Conservation (phyloP, 2,113 vertebrate species). For the Tetraodon nigroviridis region DNA sequence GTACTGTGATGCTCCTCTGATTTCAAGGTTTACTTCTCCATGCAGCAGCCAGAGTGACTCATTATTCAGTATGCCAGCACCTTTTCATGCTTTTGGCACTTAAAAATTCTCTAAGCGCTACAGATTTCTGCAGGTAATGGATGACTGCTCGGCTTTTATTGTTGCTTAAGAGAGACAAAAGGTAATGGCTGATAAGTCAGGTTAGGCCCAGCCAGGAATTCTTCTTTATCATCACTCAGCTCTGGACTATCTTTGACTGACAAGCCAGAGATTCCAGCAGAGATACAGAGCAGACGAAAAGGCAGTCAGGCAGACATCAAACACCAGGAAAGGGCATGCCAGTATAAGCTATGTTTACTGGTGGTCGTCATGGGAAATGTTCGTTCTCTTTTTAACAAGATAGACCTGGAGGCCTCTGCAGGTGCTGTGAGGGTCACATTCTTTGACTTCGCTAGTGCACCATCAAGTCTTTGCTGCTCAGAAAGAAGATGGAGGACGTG, state of each 20-base stretch:
- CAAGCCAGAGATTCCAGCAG: too few relatives aligned
- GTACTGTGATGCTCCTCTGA: conserved; percentile 47
- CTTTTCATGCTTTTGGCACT: conserved; percentile 59
- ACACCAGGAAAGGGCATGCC: too few relatives aligned
- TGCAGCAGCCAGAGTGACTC: conserved; percentile 41
- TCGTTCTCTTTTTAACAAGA: too few relatives aligned
- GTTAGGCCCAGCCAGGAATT: conserved; percentile 24
- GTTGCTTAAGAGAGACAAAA: conserved; percentile 25
- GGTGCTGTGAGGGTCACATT: too few relatives aligned
- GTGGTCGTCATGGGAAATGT: too few relatives aligned
- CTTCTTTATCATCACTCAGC: conserved; percentile 39
- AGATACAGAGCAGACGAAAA: too few relatives aligned
- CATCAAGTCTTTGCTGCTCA: too few relatives aligned
- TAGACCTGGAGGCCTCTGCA: too few relatives aligned
- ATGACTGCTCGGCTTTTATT: conserved; percentile 47
- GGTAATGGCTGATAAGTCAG: conserved; percentile 26
- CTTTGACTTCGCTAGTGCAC: too few relatives aligned
- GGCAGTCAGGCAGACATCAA: too few relatives aligned
- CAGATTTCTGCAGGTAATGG: conserved; percentile 27
- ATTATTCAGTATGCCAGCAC: conserved; percentile 64
- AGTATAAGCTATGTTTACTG: too few relatives aligned
- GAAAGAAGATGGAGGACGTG: too few relatives aligned
- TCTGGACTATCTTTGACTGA: background rate
- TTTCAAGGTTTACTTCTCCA: conserved; percentile 59
- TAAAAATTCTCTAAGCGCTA: conserved; percentile 52